Evolutionary conservation across 2,113 vertebrate species (phyloP).

Genomic region (Ochotona princeps): DNA sequence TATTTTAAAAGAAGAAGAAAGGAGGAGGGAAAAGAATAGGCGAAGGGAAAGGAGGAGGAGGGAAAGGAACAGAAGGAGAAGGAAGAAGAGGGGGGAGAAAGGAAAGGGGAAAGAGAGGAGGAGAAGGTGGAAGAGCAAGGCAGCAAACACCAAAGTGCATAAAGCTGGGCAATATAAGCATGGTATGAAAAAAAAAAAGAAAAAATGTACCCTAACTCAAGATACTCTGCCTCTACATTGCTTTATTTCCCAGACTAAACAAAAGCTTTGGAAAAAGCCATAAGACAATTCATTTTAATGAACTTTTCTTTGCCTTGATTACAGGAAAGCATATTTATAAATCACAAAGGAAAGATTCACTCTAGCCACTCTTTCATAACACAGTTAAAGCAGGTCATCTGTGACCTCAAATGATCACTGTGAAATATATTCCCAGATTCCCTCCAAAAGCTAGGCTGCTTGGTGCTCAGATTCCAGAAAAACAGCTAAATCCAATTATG

Average conservation of each 20-base stretch:
- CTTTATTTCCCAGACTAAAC: conserved; percentile 56
- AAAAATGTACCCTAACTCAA: neutral
- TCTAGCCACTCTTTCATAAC: conserved; percentile 51
- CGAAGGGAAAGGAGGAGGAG: too few species aligned
- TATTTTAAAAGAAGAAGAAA: too few species aligned
- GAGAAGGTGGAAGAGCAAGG: neutral
- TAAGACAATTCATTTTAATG: conserved; percentile 71
- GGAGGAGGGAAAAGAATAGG: too few species aligned
- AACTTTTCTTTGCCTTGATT: conserved; percentile 71
- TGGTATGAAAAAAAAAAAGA: neutral
- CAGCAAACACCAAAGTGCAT: conserved; percentile 11
- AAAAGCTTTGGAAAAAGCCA: conserved; percentile 61
- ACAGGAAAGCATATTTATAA: conserved; percentile 49
- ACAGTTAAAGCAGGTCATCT: conserved; percentile 70
- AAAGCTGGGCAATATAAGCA: neutral
- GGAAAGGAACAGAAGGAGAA: too few species aligned
- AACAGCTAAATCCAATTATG: neutral
- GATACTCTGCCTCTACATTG: neutral
- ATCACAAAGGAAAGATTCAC: conserved; percentile 41
- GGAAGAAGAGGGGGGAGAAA: too few species aligned
- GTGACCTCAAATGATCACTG: conserved; percentile 60
- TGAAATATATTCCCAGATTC: conserved; percentile 50
- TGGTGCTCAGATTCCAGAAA: conserved; percentile 9
- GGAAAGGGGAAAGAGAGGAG: too few species aligned
- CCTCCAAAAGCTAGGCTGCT: neutral